A percentile compares a stretch with the other conserved stretches of the same genome.
Evolutionary conservation across 2,888 invertebrate species (phyloP).

Genomic region (Hymenopus coronatus): DNA sequence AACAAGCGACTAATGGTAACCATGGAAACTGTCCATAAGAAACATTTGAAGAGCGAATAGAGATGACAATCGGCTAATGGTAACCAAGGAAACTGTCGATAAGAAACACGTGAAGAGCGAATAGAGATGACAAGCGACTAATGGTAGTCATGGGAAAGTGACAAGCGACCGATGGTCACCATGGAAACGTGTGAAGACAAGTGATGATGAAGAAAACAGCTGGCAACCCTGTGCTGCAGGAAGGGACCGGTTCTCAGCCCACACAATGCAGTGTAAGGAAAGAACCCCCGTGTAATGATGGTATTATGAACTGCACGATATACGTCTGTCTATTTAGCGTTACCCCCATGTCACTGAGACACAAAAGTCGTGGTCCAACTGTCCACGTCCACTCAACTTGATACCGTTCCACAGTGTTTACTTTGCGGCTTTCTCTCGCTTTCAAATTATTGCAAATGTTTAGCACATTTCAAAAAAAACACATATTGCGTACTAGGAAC

Average conservation of each 20-base stretch:
- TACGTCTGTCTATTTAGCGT: neutral
- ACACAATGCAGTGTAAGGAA: neutral
- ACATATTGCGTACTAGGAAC: no score
- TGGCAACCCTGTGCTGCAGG: neutral
- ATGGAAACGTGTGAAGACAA: neutral
- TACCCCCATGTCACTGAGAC: neutral
- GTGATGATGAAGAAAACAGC: neutral
- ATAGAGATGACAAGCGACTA: neutral
- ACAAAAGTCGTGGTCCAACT: neutral
- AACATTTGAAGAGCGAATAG: no score
- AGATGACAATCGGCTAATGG: neutral
- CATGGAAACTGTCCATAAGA: no score
- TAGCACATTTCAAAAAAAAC: no score
- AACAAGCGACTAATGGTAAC: no score
- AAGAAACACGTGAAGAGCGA: neutral
- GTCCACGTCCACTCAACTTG: neutral
- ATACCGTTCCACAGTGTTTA: neutral
- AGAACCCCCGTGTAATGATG: slow-evolving; percentile 30
- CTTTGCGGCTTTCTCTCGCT: no score
- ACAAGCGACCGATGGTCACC: neutral
- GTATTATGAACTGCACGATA: slow-evolving; percentile 30
- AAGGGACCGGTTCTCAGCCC: neutral
- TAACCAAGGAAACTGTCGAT: neutral
- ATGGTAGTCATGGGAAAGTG: neutral
- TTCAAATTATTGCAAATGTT: no score